phyloP scores from a whole-genome alignment of 2,797 vertebrate species.

The Acanthurus lineatus region DNA sequence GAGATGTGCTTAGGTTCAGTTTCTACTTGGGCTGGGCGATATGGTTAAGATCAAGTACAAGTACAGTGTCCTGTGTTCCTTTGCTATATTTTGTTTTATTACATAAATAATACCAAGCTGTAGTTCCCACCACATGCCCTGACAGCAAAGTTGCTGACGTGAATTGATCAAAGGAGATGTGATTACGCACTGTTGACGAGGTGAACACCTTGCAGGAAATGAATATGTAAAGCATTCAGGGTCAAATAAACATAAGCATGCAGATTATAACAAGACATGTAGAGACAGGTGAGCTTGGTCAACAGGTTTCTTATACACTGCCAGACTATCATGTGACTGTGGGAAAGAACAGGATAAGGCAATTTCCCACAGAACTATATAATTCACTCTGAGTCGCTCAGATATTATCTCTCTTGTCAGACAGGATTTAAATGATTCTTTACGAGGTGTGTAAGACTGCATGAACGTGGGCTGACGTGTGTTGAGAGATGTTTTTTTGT shows the following conservation, averaged over 20 bases:
- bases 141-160: slow-evolving; percentile 2
- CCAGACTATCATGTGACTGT: slow-evolving; percentile 47
- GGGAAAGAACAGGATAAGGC: slow-evolving; percentile 74
- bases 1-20: background rate
- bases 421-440: slow-evolving; percentile 2
- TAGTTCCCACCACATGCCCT: background rate
- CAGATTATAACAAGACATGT: slow-evolving; percentile 60
- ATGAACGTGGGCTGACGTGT: background rate
- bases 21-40: slow-evolving; percentile 10
- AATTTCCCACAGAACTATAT: slow-evolving; percentile 34
- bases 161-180: slow-evolving; percentile 4
- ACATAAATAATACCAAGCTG: background rate
- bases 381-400: slow-evolving; percentile 17
- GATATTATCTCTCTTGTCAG: slow-evolving; percentile 3
- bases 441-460: slow-evolving; percentile 10
- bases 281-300: slow-evolving; percentile 65
- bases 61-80: background rate
- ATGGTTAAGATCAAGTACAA: background rate
- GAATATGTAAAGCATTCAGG: slow-evolving; percentile 29
- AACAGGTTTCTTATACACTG: slow-evolving; percentile 71
- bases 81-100: too few species aligned
- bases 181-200: slow-evolving; percentile 1
- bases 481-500: background rate
- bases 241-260: slow-evolving; percentile 35
- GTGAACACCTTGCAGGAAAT: slow-evolving; percentile 23